phyloP scores from a whole-genome alignment of 2,113 vertebrate species.

The Vicugna pacos region DNA sequence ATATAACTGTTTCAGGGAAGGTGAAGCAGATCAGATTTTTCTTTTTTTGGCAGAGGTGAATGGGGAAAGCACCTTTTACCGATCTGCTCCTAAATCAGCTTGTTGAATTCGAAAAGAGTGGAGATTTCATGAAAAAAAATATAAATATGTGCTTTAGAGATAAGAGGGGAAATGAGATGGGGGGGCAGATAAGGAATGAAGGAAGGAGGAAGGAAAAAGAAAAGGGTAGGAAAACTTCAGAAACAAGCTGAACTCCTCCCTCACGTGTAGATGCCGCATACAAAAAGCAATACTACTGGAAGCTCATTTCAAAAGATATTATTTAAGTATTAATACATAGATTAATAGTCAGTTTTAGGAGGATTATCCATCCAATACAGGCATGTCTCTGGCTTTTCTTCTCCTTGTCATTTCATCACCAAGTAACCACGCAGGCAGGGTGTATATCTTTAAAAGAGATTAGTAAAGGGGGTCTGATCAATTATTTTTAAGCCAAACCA shows the following conservation, averaged over 20 bases:
- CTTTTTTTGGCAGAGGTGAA: neutral
- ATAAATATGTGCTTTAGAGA: neutral
- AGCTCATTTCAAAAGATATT: neutral
- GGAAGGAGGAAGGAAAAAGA: neutral
- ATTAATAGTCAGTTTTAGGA: constrained; percentile 30
- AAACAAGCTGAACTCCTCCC: neutral
- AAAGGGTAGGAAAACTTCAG: neutral
- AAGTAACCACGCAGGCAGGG: neutral
- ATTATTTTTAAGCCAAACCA: constrained; percentile 52
- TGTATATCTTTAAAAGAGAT: neutral
- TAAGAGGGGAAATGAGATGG: neutral
- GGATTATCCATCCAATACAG: neutral
- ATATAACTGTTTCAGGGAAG: neutral
- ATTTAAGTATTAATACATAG: neutral
- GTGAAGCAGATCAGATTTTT: neutral
- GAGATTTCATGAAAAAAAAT: neutral
- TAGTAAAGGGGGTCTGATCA: neutral
- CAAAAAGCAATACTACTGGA: neutral
- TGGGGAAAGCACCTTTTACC: neutral
- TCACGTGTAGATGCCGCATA: neutral
- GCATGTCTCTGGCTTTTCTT: neutral
- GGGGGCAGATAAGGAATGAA: too few relatives aligned
- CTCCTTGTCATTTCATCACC: neutral
- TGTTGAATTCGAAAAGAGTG: neutral
- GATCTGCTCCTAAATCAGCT: neutral